phyloP scores from a whole-genome alignment of 2,888 invertebrate genomes.

The Zelleria hepariella region DNA sequence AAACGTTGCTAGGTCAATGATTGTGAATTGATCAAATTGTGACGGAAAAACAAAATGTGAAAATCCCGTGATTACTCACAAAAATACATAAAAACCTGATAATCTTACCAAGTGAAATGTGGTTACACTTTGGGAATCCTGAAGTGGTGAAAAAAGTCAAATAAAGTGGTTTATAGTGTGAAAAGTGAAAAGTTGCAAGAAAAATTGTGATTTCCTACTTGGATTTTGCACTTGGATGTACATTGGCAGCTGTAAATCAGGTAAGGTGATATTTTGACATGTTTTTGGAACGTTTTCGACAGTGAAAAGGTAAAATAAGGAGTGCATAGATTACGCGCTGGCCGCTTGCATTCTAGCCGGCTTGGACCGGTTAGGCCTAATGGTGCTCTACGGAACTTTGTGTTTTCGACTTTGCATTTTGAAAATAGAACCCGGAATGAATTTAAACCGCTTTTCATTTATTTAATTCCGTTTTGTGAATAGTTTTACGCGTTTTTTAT shows the following conservation, averaged over 20 bases:
- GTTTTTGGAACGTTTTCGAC: slow-evolving; percentile 15
- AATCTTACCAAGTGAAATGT: neutral
- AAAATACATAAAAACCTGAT: neutral
- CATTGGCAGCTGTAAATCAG: slow-evolving; percentile 44
- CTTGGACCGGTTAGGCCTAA: slow-evolving; percentile 29
- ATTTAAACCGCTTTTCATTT: neutral
- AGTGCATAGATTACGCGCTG: slow-evolving; percentile 5
- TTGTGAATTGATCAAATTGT: neutral
- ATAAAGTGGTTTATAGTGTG: neutral
- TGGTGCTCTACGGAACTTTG: slow-evolving; percentile 15
- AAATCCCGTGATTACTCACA: neutral
- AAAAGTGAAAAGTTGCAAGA: neutral
- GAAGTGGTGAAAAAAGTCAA: neutral
- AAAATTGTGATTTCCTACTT: slow-evolving; percentile 20
- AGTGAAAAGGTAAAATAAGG: slow-evolving; percentile 1
- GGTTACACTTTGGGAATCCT: neutral
- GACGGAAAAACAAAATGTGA: neutral
- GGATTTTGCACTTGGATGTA: slow-evolving; percentile 49
- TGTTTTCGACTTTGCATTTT: neutral
- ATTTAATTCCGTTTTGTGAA: too few species aligned
- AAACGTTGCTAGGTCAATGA: too few species aligned
- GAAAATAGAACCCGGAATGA: neutral
- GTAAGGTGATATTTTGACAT: slow-evolving; percentile 28
- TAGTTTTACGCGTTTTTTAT: too few species aligned
- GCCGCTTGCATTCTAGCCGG: slow-evolving; percentile 11